A percentile compares a stretch with the other conserved stretches of the same genome.
Conservation (phyloP, 2,888 invertebrate genomes). For the Diplolepis rosae region DNA sequence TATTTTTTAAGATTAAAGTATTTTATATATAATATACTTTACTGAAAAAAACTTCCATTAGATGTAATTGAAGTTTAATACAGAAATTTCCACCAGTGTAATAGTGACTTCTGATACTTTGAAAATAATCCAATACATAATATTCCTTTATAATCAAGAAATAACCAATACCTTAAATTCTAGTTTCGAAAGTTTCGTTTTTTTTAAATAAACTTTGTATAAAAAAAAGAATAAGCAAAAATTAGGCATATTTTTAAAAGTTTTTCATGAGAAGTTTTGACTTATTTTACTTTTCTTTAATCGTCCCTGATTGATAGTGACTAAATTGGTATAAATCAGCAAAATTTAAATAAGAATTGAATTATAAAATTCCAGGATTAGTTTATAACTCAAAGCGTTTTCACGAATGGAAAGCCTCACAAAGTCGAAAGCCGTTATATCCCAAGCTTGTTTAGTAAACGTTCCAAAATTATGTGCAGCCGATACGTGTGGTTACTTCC, state of each 20-base stretch:
- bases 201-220: too few species aligned
- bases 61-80: too few species aligned
- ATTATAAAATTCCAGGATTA: constrained; percentile 33
- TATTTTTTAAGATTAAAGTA: too few species aligned
- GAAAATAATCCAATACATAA: too few species aligned
- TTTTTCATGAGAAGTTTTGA: neutral
- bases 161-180: too few species aligned
- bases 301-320: neutral
- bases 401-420: constrained; percentile 9
- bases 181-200: too few species aligned
- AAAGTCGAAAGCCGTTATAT: constrained; percentile 17
- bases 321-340: neutral
- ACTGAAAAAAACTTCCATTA: too few species aligned
- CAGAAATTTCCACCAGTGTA: too few species aligned
- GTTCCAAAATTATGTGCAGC: constrained; percentile 5
- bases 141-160: too few species aligned
- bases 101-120: too few species aligned
- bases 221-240: neutral
- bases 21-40: too few species aligned
- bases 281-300: neutral
- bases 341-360: constrained; percentile 30
- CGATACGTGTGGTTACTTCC: neutral
- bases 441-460: constrained; percentile 35
- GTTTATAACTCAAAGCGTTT: constrained; percentile 23
- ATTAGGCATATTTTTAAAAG: neutral